A percentile compares a stretch with the other conserved stretches of the same genome.
phyloP scores from a whole-genome alignment of 92 coral and sea anemone species.

The Diadumene lineata region DNA sequence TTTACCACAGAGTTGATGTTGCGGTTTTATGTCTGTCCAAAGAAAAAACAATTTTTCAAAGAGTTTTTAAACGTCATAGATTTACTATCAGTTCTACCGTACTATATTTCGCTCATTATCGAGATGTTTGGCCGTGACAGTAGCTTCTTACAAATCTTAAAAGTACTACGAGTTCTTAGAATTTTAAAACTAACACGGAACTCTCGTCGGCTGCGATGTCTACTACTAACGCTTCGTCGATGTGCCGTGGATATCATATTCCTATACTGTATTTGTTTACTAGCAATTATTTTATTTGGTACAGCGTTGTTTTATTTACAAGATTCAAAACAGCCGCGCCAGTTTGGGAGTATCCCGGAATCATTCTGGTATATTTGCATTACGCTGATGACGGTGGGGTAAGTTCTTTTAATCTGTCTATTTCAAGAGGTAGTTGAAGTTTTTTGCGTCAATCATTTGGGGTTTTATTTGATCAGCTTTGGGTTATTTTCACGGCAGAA shows the following conservation, averaged over 20 bases:
- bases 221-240: constrained; percentile 70
- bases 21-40: constrained; percentile 81
- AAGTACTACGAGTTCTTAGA: constrained; percentile 74
- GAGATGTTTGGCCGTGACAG: constrained; percentile 68
- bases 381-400: constrained; percentile 89
- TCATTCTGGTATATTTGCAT: constrained; percentile 87
- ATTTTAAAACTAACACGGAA: constrained; percentile 82
- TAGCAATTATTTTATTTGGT: constrained; percentile 83
- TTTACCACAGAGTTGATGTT: constrained; percentile 68
- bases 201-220: constrained; percentile 74
- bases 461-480: neutral
- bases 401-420: constrained; percentile 24
- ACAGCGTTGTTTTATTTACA: constrained; percentile 74
- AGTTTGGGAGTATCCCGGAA: constrained; percentile 87
- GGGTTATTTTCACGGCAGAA: neutral
- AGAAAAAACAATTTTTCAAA: constrained; percentile 62
- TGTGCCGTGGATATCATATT: constrained; percentile 82
- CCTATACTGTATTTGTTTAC: constrained; percentile 75
- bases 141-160: constrained; percentile 69
- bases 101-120: constrained; percentile 59
- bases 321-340: constrained; percentile 49
- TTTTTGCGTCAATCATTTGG: neutral
- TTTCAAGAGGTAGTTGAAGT: neutral
- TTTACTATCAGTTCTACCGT: constrained; percentile 69
- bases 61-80: constrained; percentile 75